These are phyloP conservation scores for Rachycentron canadum DNA, from an alignment of 2,797 vertebrate genomes.

Conservation along the genomic window DNA sequence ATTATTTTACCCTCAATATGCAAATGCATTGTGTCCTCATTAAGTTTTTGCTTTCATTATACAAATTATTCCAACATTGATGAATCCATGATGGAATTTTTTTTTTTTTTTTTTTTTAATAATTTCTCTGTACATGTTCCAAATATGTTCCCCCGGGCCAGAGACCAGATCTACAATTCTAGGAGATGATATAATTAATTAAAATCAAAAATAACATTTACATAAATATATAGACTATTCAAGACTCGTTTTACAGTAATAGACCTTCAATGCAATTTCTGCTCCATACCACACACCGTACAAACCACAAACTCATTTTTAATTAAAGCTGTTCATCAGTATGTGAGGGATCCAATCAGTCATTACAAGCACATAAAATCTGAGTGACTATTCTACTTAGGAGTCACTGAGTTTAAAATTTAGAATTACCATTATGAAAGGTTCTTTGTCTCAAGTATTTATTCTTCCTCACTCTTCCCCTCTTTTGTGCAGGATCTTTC, in stretches of 20 bases:
- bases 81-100: background rate
- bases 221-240: background rate
- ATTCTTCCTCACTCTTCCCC: background rate
- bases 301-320: background rate
- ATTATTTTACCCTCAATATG: conserved; percentile 22
- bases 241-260: background rate
- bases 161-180: background rate
- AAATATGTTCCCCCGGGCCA: background rate
- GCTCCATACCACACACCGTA: no score
- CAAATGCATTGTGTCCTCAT: conserved; percentile 17
- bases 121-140: background rate
- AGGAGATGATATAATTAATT: background rate
- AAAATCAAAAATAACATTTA: background rate
- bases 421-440: background rate
- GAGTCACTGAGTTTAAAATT: background rate
- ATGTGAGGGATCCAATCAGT: background rate
- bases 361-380: background rate
- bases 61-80: conserved; percentile 26
- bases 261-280: no score
- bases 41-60: conserved; percentile 8
- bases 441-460: background rate
- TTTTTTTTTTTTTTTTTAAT: background rate
- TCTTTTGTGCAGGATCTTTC: background rate
- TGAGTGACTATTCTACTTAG: background rate
- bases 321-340: background rate